Evolutionary conservation across 2,888 invertebrate genomes (phyloP).

Genomic region (Spilarctia lutea): DNA sequence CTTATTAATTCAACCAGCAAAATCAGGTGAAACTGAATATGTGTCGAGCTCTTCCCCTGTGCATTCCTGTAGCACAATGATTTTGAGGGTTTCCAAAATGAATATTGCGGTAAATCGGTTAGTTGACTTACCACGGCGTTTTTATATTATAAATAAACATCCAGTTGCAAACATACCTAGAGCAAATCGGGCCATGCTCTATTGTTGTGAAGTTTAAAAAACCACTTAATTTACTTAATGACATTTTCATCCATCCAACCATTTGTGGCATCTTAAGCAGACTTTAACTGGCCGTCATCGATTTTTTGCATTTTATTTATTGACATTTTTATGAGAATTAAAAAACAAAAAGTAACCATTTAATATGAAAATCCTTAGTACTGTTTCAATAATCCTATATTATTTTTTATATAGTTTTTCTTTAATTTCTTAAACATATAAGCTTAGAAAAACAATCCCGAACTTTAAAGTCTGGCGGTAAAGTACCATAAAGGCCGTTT

Average conservation of each 20-base stretch:
- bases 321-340: neutral
- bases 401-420: no score
- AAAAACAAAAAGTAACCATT: neutral
- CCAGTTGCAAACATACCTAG: neutral
- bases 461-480: neutral
- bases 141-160: neutral
- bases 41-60: constrained; percentile 17
- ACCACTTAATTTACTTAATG: no score
- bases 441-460: neutral
- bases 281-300: no score
- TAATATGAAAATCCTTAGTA: neutral
- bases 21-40: constrained; percentile 13
- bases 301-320: no score
- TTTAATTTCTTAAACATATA: neutral
- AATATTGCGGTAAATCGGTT: neutral
- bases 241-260: no score
- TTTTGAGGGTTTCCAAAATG: constrained; percentile 15
- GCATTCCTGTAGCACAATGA: constrained; percentile 22
- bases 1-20: constrained; percentile 39
- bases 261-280: no score
- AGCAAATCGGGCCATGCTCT: no score
- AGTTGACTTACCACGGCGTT: neutral
- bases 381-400: neutral
- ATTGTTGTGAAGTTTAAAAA: no score
- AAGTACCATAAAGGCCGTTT: neutral